Evolutionary conservation across 1,140 invertebrate species (phyloP).

Genomic region (Physella acuta): DNA sequence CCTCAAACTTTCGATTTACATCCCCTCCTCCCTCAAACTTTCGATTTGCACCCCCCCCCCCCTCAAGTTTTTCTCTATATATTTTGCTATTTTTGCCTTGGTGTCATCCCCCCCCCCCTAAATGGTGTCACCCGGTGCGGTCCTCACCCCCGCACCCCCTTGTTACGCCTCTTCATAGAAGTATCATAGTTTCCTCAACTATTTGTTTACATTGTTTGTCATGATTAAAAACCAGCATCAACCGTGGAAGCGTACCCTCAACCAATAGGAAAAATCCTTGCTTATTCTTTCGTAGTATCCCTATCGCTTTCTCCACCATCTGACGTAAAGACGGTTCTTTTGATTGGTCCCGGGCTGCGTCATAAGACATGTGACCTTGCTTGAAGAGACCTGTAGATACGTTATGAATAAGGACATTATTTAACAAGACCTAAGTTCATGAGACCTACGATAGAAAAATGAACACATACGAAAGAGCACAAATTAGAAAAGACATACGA

Average conservation of each 20-base stretch:
- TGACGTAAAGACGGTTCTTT: conserved; percentile 70
- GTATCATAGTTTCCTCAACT: neutral
- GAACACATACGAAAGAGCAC: too few relatives aligned
- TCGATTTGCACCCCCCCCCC: too few relatives aligned
- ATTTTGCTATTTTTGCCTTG: neutral
- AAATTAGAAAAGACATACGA: too few relatives aligned
- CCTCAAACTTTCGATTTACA: too few relatives aligned
- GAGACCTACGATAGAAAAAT: too few relatives aligned
- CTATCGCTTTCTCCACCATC: conserved; percentile 84
- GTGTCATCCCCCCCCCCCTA: neutral
- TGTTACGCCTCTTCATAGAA: too few relatives aligned
- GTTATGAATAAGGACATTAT: too few relatives aligned
- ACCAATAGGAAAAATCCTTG: conserved; percentile 87
- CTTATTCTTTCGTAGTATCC: conserved; percentile 75
- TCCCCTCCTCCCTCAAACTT: too few relatives aligned
- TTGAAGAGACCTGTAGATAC: conserved; percentile 65
- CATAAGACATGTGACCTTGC: conserved; percentile 77
- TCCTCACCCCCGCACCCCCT: too few relatives aligned
- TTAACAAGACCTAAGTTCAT: too few relatives aligned
- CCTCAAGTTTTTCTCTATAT: neutral
- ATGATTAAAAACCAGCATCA: neutral
- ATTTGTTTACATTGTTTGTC: neutral
- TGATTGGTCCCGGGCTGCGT: conserved; percentile 68
- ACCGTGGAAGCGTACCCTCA: conserved; percentile 68
- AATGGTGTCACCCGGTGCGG: too few relatives aligned